Conservation (phyloP, 2,888 invertebrate species). For the Nemurella pictetii region DNA sequence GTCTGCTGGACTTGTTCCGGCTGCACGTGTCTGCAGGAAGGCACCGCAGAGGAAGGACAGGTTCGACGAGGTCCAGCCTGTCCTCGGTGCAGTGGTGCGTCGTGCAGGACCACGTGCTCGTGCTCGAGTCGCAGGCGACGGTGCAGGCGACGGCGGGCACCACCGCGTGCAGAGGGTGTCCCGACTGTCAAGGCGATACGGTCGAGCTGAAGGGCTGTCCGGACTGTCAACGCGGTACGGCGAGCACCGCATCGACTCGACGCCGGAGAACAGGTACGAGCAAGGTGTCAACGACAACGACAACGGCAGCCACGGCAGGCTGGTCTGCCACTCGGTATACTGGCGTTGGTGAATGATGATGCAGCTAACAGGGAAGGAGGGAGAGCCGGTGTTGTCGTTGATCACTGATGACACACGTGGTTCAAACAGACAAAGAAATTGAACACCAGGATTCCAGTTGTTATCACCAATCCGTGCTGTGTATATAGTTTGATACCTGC, state of each 20-base stretch:
- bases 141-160: neutral
- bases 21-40: slow-evolving; percentile 52
- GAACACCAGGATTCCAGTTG: too few relatives aligned
- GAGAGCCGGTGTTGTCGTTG: too few relatives aligned
- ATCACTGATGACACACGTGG: too few relatives aligned
- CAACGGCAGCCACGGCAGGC: too few relatives aligned
- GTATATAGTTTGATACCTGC: too few relatives aligned
- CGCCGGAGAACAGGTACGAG: neutral
- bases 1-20: slow-evolving; percentile 60
- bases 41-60: neutral
- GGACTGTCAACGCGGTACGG: neutral
- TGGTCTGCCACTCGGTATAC: too few relatives aligned
- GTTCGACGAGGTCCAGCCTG: slow-evolving; percentile 44
- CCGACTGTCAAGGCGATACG: neutral
- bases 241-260: neutral
- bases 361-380: too few relatives aligned
- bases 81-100: slow-evolving; percentile 42
- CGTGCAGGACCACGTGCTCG: slow-evolving; percentile 42
- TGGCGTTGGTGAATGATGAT: too few relatives aligned
- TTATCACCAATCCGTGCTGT: too few relatives aligned
- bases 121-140: slow-evolving; percentile 11
- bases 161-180: neutral
- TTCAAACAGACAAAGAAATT: too few relatives aligned
- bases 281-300: neutral
- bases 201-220: neutral